Conservation (phyloP, 2,888 invertebrate genomes). For the Rutpela maculata region DNA sequence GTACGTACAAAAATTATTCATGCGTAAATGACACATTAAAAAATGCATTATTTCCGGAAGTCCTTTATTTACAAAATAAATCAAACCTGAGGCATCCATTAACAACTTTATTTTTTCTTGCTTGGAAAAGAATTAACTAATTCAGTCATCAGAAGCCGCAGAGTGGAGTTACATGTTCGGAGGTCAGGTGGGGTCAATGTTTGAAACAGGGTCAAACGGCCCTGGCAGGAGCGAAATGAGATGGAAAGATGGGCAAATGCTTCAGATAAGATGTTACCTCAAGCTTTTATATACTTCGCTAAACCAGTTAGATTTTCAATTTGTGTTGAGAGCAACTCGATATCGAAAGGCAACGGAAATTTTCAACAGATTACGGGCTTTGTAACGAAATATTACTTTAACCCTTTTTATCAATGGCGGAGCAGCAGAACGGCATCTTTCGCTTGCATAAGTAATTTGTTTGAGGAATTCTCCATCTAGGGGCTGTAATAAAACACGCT, state of each 20-base stretch:
- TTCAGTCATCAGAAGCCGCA: conserved; percentile 39
- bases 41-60: neutral
- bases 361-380: conserved; percentile 62
- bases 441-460: neutral
- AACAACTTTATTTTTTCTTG: conserved; percentile 23
- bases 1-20: too few relatives aligned
- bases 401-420: conserved; percentile 28
- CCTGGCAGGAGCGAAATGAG: conserved; percentile 61
- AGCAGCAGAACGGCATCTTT: neutral
- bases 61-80: neutral
- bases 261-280: conserved; percentile 66
- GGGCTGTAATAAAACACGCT: neutral
- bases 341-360: conserved; percentile 60
- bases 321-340: conserved; percentile 65
- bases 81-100: conserved; percentile 15
- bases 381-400: conserved; percentile 56
- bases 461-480: neutral
- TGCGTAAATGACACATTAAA: neutral
- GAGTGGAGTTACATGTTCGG: conserved; percentile 57
- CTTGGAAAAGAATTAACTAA: conserved; percentile 39
- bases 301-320: conserved; percentile 67
- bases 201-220: conserved; percentile 61
- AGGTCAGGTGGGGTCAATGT: conserved; percentile 59
- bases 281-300: conserved; percentile 65
- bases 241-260: conserved; percentile 66